phyloP scores from a whole-genome alignment of 2,888 invertebrate genomes.

The Imbricaverruca yamaguchii region DNA sequence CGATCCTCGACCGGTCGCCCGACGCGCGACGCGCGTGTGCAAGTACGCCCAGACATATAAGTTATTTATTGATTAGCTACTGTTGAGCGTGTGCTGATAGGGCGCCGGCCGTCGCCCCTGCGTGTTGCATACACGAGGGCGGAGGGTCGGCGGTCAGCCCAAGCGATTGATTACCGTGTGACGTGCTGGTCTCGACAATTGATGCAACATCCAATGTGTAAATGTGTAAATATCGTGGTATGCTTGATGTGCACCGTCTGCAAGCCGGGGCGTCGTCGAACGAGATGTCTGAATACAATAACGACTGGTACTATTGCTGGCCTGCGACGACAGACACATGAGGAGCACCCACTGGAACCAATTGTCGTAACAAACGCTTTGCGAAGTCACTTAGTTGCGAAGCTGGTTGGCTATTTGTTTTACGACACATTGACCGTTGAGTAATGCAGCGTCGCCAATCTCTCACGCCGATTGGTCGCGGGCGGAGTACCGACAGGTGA shows the following conservation, averaged over 20 bases:
- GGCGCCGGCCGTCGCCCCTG: not conserved
- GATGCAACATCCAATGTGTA: not conserved
- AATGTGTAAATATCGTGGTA: constrained; percentile 5
- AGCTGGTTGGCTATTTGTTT: too few relatives aligned
- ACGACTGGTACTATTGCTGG: not conserved
- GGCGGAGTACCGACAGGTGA: too few relatives aligned
- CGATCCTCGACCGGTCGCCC: not conserved
- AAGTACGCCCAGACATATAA: not conserved
- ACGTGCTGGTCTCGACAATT: not conserved
- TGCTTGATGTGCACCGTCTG: not conserved
- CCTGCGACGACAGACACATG: too few relatives aligned
- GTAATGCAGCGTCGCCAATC: too few relatives aligned
- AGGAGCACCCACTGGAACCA: too few relatives aligned
- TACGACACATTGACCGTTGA: too few relatives aligned
- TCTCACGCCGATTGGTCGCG: too few relatives aligned
- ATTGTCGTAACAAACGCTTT: too few relatives aligned
- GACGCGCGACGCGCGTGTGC: not conserved
- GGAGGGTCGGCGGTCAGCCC: not conserved
- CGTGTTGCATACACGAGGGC: not conserved
- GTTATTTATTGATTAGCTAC: constrained; percentile 17
- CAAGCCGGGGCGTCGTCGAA: not conserved
- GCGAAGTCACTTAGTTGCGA: too few relatives aligned
- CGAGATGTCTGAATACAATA: not conserved
- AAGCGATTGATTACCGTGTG: not conserved
- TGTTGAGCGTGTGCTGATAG: not conserved